These are phyloP conservation scores for Athene noctua DNA, from an alignment of 2,113 vertebrate species.

Conservation along the genomic window DNA sequence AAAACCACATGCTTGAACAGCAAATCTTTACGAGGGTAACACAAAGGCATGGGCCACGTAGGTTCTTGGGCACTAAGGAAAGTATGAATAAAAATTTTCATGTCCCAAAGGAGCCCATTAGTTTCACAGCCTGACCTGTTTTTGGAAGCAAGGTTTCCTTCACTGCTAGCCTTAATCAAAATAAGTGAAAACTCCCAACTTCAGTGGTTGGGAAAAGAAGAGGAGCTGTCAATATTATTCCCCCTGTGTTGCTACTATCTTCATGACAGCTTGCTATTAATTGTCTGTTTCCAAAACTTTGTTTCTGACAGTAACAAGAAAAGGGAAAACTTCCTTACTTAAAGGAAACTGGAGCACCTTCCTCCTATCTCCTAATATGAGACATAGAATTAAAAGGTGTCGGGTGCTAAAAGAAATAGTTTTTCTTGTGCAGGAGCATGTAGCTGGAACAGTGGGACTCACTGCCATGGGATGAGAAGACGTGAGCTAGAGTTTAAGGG, in stretches of 20 bases:
- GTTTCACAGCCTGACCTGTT: conserved; percentile 43
- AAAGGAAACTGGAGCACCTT: background rate
- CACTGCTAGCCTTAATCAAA: conserved; percentile 35
- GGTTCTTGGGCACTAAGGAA: background rate
- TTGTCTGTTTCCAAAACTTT: conserved; percentile 32
- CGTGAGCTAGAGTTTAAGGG: background rate
- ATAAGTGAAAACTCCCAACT: conserved; percentile 9
- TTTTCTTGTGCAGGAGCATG: background rate
- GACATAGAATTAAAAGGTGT: background rate
- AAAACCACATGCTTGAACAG: background rate
- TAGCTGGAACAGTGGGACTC: background rate
- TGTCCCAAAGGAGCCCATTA: conserved; percentile 57
- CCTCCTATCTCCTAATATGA: background rate
- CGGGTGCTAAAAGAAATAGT: background rate
- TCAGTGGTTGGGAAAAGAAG: background rate
- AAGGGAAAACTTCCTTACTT: background rate
- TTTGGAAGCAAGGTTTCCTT: conserved; percentile 18
- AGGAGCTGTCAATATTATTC: conserved; percentile 28
- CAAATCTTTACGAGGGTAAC: background rate
- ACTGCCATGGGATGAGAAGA: background rate
- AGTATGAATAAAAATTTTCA: background rate
- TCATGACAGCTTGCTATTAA: conserved; percentile 3
- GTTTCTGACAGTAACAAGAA: background rate
- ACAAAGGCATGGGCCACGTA: background rate
- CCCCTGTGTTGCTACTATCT: background rate